Conservation (phyloP, 2,888 invertebrate species). For the Pollenia griseotomentosa region DNA sequence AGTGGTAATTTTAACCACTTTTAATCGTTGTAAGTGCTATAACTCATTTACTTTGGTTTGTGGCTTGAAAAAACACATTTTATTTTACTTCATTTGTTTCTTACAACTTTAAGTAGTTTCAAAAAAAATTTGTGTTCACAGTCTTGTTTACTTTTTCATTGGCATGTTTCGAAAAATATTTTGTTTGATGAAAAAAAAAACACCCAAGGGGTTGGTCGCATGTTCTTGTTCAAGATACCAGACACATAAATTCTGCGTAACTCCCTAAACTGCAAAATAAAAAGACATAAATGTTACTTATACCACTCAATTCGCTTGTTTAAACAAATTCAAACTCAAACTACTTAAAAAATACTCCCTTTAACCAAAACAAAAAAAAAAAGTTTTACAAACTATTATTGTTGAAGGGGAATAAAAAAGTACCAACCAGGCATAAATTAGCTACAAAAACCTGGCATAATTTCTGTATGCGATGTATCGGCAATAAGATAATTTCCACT, state of each 20-base stretch:
- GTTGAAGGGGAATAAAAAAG: conserved; percentile 34
- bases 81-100: conserved; percentile 44
- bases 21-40: conserved; percentile 24
- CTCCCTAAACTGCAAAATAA: conserved; percentile 74
- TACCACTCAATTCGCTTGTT: conserved; percentile 69
- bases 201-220: conserved; percentile 75
- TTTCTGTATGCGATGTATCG: conserved; percentile 41
- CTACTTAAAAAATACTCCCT: conserved; percentile 29
- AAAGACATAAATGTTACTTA: conserved; percentile 71
- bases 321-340: conserved; percentile 55
- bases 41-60: conserved; percentile 44
- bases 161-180: conserved; percentile 30
- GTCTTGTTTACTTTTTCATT: conserved; percentile 43
- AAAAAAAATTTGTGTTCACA: conserved; percentile 36
- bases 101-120: conserved; percentile 30
- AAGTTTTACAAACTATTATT: conserved; percentile 49
- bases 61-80: conserved; percentile 36
- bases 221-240: conserved; percentile 72
- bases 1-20: conserved; percentile 54
- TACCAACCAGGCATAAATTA: conserved; percentile 68
- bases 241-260: conserved; percentile 76
- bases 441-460: conserved; percentile 60
- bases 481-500: conserved; percentile 49
- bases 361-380: conserved; percentile 9
- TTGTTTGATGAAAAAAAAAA: conserved; percentile 67